Percentiles rank a stretch among this genome's conserved stretches.
phyloP scores from a whole-genome alignment of 2,888 invertebrate genomes.

The Lordiphosa andalusiaca region DNA sequence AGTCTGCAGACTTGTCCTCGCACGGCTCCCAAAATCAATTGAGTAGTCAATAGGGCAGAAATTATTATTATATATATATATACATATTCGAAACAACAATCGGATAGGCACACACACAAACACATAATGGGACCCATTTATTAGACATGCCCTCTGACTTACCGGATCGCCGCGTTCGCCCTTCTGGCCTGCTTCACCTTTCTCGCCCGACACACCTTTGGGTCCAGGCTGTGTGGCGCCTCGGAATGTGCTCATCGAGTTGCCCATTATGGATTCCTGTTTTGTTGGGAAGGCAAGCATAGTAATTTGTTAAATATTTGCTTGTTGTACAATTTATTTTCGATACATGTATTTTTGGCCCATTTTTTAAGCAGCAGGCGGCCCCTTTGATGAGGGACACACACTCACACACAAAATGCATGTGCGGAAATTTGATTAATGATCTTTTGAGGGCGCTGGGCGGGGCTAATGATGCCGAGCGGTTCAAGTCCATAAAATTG shows the following conservation, averaged over 20 bases:
- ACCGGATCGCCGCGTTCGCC: constrained; percentile 89
- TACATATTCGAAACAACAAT: neutral
- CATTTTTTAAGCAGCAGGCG: constrained; percentile 49
- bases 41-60: constrained; percentile 76
- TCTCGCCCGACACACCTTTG: constrained; percentile 86
- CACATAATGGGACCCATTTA: constrained; percentile 22
- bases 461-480: constrained; percentile 59
- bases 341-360: constrained; percentile 56
- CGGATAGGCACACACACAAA: neutral
- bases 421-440: constrained; percentile 65
- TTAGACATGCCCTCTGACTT: constrained; percentile 76
- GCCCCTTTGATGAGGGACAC: constrained; percentile 43
- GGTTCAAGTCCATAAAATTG: constrained; percentile 69
- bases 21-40: constrained; percentile 64
- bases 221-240: constrained; percentile 86
- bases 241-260: constrained; percentile 82
- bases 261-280: constrained; percentile 84
- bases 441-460: constrained; percentile 40
- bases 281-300: constrained; percentile 40
- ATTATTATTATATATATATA: constrained; percentile 47
- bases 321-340: constrained; percentile 74
- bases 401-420: constrained; percentile 34
- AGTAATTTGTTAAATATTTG: constrained; percentile 75
- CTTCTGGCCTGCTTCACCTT: constrained; percentile 84
- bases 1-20: no score